These are phyloP conservation scores for Tringa solitaria DNA, from an alignment of 2,113 vertebrate genomes.

Conservation along the genomic window DNA sequence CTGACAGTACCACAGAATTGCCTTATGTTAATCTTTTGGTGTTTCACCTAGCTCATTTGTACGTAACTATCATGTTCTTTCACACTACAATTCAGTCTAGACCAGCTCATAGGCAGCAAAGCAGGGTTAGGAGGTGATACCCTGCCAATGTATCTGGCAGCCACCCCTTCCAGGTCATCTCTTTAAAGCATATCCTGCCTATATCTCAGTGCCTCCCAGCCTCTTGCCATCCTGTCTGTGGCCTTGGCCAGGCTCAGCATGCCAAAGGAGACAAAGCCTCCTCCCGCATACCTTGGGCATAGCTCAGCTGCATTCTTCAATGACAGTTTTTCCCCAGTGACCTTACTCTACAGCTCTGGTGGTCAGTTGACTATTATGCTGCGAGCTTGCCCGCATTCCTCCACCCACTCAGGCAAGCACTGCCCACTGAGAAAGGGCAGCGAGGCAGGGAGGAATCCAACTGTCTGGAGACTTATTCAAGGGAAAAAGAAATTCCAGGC, in stretches of 20 bases:
- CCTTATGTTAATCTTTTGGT: background rate
- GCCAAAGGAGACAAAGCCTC: slow-evolving; percentile 54
- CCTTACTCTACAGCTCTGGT: slow-evolving; percentile 49
- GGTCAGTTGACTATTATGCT: slow-evolving; percentile 63
- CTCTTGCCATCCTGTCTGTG: slow-evolving; percentile 11
- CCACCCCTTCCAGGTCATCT: background rate
- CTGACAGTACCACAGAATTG: background rate
- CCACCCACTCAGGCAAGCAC: slow-evolving; percentile 61
- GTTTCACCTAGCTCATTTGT: background rate
- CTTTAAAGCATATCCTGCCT: background rate
- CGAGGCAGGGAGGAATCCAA: slow-evolving; percentile 27
- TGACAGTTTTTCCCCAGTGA: slow-evolving; percentile 59
- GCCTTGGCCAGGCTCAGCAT: slow-evolving; percentile 8
- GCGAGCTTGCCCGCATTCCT: slow-evolving; percentile 50
- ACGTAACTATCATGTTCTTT: background rate
- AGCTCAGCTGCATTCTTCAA: slow-evolving; percentile 56
- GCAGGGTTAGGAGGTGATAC: background rate
- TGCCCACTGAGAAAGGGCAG: slow-evolving; percentile 46
- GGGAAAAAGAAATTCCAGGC: slow-evolving; percentile 44
- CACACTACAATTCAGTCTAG: background rate
- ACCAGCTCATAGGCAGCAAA: background rate
- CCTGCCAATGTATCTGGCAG: background rate
- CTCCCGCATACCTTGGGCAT: slow-evolving; percentile 54
- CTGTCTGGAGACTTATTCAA: slow-evolving; percentile 34
- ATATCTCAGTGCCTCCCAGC: background rate